These are phyloP conservation scores for Anguilla anguilla DNA, from an alignment of 2,797 vertebrate genomes.

Conservation along the genomic window DNA sequence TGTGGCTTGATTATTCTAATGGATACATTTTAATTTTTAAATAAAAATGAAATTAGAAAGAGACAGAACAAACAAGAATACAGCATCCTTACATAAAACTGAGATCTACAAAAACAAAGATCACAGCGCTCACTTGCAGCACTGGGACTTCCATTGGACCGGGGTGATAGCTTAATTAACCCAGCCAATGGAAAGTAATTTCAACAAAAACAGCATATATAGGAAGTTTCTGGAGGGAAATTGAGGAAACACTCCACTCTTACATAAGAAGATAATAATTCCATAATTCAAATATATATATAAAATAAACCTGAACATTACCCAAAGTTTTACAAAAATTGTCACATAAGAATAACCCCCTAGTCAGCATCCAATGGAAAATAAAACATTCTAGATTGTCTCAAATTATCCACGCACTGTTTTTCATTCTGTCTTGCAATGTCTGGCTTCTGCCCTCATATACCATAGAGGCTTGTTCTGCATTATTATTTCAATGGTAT, in stretches of 20 bases:
- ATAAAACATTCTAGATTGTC: not conserved
- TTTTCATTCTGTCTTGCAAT: not conserved
- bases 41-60: not conserved
- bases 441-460: not conserved
- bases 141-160: too few species aligned
- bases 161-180: too few species aligned
- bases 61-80: not conserved
- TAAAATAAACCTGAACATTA: not conserved
- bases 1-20: not conserved
- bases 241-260: not conserved
- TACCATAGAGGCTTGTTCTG: not conserved
- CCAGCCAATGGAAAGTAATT: not conserved
- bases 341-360: not conserved
- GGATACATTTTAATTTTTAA: not conserved
- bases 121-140: not conserved
- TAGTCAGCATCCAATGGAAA: not conserved
- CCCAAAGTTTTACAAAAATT: not conserved
- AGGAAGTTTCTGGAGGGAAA: not conserved
- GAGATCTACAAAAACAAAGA: conserved; percentile 1
- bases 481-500: not conserved
- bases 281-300: not conserved
- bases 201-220: not conserved
- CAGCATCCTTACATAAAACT: not conserved
- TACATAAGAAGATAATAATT: not conserved
- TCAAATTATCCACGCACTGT: not conserved